These are phyloP conservation scores for Helarctos malayanus DNA, from an alignment of 2,797 vertebrate species.

Conservation along the genomic window DNA sequence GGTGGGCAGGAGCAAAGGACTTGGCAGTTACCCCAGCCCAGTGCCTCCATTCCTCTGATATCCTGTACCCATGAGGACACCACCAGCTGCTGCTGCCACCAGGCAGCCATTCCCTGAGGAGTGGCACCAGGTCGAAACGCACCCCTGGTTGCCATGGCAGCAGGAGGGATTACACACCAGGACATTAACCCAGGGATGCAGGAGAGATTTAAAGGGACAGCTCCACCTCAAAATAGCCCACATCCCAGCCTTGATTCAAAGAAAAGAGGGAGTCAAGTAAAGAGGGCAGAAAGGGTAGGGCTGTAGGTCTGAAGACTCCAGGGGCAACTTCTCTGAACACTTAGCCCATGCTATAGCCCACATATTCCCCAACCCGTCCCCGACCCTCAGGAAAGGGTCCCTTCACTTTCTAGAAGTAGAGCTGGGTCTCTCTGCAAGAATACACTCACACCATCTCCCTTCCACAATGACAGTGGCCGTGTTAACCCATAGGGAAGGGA, in stretches of 20 bases:
- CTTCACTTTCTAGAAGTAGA: not conserved
- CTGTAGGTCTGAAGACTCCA: not conserved
- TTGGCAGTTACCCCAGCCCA: not conserved
- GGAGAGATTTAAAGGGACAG: slow-evolving; percentile 82
- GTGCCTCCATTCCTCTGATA: not conserved
- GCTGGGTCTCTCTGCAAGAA: not conserved
- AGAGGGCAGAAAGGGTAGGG: not conserved
- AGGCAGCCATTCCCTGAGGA: slow-evolving; percentile 69
- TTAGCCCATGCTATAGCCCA: not conserved
- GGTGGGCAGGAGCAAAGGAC: not conserved
- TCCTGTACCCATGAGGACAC: slow-evolving; percentile 26
- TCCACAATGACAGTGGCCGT: not conserved
- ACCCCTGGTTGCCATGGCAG: slow-evolving; percentile 83
- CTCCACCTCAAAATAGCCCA: slow-evolving; percentile 25
- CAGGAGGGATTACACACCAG: slow-evolving; percentile 80
- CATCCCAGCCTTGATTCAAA: not conserved
- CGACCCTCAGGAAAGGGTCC: not conserved
- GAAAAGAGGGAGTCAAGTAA: not conserved
- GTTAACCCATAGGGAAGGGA: not conserved
- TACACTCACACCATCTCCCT: not conserved
- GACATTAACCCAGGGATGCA: slow-evolving; percentile 75
- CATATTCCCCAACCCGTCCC: not conserved
- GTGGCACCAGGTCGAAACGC: slow-evolving; percentile 46
- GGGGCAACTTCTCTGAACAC: not conserved
- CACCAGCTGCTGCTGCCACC: not conserved